A percentile compares a stretch with the other conserved stretches of the same genome.
Conservation (phyloP, 2,888 invertebrate species). For the Torymus auratus region DNA sequence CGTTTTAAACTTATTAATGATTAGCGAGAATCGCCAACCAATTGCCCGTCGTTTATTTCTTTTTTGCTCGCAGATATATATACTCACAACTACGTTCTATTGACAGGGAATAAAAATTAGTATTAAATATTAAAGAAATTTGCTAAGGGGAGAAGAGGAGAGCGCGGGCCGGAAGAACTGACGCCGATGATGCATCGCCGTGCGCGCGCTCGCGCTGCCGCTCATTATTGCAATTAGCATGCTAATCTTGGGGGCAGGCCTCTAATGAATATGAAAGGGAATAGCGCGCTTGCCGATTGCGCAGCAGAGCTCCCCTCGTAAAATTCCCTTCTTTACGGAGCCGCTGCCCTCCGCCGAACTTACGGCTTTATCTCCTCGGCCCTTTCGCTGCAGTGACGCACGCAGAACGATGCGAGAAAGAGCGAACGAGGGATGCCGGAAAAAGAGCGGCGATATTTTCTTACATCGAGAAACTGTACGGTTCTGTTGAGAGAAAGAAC, state of each 20-base stretch:
- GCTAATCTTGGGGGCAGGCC: conserved; percentile 61
- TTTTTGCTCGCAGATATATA: too few relatives aligned
- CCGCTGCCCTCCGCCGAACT: background rate
- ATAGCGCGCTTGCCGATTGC: background rate
- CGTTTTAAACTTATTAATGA: too few relatives aligned
- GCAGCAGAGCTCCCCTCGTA: background rate
- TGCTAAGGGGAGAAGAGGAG: background rate
- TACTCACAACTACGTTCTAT: too few relatives aligned
- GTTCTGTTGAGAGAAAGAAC: too few relatives aligned
- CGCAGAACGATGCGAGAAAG: too few relatives aligned
- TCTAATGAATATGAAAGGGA: background rate
- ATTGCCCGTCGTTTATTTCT: too few relatives aligned
- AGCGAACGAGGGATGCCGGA: too few relatives aligned
- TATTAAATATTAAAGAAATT: too few relatives aligned
- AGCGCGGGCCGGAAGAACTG: conserved; percentile 43
- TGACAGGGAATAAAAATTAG: too few relatives aligned
- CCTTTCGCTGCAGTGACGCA: background rate
- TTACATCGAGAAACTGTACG: too few relatives aligned
- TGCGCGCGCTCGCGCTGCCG: conserved; percentile 45
- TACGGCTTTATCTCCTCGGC: background rate
- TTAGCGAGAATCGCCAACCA: too few relatives aligned
- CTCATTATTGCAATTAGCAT: conserved; percentile 71
- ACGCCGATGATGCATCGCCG: conserved; percentile 61
- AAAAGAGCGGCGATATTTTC: too few relatives aligned
- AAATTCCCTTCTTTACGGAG: conserved; percentile 5